Base-by-base conservation (phyloP, 2,797 vertebrate species). In the Allobates femoralis region DNA sequence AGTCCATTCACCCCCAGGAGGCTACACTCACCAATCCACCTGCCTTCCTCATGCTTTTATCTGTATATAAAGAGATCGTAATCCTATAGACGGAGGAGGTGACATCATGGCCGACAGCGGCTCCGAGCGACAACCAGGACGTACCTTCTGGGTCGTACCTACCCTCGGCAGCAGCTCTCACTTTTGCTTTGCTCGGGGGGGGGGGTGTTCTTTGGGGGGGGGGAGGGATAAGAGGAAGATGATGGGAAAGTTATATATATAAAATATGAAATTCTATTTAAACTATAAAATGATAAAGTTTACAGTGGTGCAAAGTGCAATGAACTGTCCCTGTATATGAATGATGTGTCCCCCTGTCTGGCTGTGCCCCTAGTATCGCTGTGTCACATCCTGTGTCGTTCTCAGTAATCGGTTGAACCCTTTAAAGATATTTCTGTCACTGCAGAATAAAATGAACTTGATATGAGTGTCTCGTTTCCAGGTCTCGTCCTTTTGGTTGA, bases 301-400 rank as follows among this genome's bases (percentile, higher is more conserved):
- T 95, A 95, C 96, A 96, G 96, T 96, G 95, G 96, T 95, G 56
- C 56, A 60, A 94, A 96, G 96, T 95, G 96, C 95, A 96, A 96
- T 96, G 96, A 96, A 94, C 94, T 92, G 86, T 91, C 96, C 95
- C 94, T 96, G 94, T 94, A 96, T 95, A 95, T 96, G 96, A 96
- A 94, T 96, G 96, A 97, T 96, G 98, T 99, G 96, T 94, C 95
- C 98, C 96, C 96, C 96, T 92, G 96, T 97, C 96, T 96, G 96
- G 95, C 93, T 96, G 96, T 98, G 96, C 96, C 96, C 96, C 94
- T 96, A 96, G 96, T 97, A 96, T 96, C 96, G 92, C 96, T 97
- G 96, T 96, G 96, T 96, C 93, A 95, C 96, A 96, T 96, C 96
- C 95, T 96, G 96, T 99, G 96, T 97, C 96, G 98, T 99, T 97